Evolutionary conservation across 2,113 vertebrate genomes (phyloP).

Genomic region (Prolemur simus): DNA sequence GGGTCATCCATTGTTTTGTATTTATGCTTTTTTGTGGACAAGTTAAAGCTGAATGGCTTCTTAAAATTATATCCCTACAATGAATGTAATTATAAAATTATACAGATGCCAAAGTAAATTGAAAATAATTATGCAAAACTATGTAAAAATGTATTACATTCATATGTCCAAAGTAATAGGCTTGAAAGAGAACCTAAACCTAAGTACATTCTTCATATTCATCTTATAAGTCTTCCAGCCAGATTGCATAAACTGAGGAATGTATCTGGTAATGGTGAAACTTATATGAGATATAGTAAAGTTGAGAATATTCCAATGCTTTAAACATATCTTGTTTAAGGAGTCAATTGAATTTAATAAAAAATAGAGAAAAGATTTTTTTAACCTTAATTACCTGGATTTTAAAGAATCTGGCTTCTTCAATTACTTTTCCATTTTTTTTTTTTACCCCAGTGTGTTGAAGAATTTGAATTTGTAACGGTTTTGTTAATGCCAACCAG

Average conservation of each 20-base stretch:
- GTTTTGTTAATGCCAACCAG: background rate
- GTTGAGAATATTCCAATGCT: background rate
- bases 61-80: conserved; percentile 9
- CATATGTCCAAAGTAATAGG: background rate
- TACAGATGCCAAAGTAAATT: conserved; percentile 44
- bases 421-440: background rate
- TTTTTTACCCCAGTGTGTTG: background rate
- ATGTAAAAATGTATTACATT: conserved; percentile 33
- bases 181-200: background rate
- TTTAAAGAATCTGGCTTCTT: conserved; percentile 11
- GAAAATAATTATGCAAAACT: conserved; percentile 43
- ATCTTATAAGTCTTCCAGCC: background rate
- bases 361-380: conserved; percentile 11
- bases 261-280: background rate
- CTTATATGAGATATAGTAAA: conserved; percentile 38
- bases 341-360: background rate
- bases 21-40: conserved; percentile 45
- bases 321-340: background rate
- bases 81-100: conserved; percentile 45
- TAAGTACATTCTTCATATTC: background rate
- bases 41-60: conserved; percentile 33
- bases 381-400: background rate
- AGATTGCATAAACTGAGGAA: background rate
- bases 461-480: conserved; percentile 35
- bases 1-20: conserved; percentile 53